Percentiles rank a stretch among this genome's conserved stretches.
These are phyloP conservation scores for Oxyruncus cristatus DNA, from an alignment of 2,113 vertebrate genomes.

Conservation along the genomic window DNA sequence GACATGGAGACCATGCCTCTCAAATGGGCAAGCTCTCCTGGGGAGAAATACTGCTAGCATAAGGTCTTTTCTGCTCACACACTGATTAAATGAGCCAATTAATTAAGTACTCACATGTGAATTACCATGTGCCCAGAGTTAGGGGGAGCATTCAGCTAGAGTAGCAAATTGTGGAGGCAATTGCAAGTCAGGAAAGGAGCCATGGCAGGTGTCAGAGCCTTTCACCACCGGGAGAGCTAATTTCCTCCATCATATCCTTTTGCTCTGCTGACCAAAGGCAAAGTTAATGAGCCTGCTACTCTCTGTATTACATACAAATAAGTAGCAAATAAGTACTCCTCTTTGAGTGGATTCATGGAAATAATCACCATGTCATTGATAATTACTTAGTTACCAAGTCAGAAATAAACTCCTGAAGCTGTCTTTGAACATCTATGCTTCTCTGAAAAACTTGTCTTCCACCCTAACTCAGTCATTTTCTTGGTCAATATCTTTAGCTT, in stretches of 20 bases:
- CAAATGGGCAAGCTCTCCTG: conserved; percentile 41
- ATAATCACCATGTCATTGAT: background rate
- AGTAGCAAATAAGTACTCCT: background rate
- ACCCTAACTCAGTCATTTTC: background rate
- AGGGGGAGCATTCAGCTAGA: conserved; percentile 12
- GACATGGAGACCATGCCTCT: conserved; percentile 34
- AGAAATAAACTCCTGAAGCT: background rate
- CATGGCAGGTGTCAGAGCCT: conserved; percentile 22
- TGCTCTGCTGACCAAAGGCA: conserved; percentile 1
- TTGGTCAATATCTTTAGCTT: background rate
- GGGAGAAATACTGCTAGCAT: conserved; percentile 41
- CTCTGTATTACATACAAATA: conserved; percentile 9
- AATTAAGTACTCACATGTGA: conserved; percentile 57
- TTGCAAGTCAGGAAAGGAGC: background rate
- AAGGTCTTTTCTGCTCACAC: conserved; percentile 33
- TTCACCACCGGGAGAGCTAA: background rate
- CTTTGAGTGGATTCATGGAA: background rate
- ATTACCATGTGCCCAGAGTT: conserved; percentile 19
- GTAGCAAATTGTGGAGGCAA: background rate
- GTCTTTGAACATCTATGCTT: background rate
- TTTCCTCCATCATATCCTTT: conserved; percentile 1
- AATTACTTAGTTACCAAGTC: background rate
- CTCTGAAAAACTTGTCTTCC: background rate
- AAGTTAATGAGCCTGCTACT: conserved; percentile 14
- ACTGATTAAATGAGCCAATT: conserved; percentile 58